Conservation (phyloP, 92 coral and sea anemone genomes). For the Phymanthus crucifer region DNA sequence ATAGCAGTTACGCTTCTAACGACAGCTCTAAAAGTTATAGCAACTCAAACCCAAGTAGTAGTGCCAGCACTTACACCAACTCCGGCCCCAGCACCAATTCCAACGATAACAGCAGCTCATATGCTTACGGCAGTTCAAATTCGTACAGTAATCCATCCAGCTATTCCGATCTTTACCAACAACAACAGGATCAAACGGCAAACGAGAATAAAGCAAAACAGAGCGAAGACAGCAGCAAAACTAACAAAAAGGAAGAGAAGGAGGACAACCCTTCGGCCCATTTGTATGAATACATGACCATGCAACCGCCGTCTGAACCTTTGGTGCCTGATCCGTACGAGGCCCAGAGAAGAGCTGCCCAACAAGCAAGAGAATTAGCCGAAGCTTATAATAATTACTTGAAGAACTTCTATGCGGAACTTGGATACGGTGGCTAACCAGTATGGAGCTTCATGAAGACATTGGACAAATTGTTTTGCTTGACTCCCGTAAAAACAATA, state of each 20-base stretch:
- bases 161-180: background rate
- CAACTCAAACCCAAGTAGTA: background rate
- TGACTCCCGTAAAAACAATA: no score
- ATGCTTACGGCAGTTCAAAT: background rate
- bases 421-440: background rate
- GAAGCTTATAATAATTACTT: conserved; percentile 27
- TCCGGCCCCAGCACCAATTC: background rate
- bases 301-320: conserved; percentile 8
- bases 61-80: background rate
- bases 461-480: no score
- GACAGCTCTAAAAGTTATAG: background rate
- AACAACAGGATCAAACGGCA: background rate
- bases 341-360: conserved; percentile 26
- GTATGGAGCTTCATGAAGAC: background rate
- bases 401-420: conserved; percentile 11
- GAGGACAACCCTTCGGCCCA: conserved; percentile 2
- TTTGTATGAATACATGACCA: conserved; percentile 28
- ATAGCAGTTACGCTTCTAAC: background rate
- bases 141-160: conserved; percentile 10
- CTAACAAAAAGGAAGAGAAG: background rate
- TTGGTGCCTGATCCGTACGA: conserved; percentile 25
- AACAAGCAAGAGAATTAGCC: conserved; percentile 21
- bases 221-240: conserved; percentile 1
- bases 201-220: conserved; percentile 3
- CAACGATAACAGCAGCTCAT: background rate